Evolutionary conservation across 2,888 invertebrate species (phyloP).

Genomic region (Ectemnius cavifrons): DNA sequence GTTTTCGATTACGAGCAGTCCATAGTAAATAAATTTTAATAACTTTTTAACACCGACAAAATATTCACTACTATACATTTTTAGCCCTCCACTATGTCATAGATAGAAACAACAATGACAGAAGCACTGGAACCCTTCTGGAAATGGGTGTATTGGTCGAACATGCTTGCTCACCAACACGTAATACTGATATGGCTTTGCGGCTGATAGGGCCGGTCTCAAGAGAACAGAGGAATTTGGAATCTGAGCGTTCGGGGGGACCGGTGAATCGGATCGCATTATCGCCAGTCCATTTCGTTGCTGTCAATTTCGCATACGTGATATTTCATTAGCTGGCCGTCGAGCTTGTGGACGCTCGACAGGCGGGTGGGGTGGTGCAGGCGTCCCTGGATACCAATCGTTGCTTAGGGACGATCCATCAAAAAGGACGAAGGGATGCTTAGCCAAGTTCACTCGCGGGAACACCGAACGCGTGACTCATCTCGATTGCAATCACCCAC

Average conservation of each 20-base stretch:
- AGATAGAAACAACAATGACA: too few relatives aligned
- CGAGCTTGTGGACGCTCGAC: constrained; percentile 20
- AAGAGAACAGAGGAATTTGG: constrained; percentile 28
- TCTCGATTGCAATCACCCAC: constrained; percentile 17
- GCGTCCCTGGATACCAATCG: constrained; percentile 65
- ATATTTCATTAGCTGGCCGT: constrained; percentile 70
- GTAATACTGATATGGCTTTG: constrained; percentile 11
- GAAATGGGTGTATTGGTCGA: too few relatives aligned
- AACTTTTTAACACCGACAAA: too few relatives aligned
- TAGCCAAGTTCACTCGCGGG: constrained; percentile 44
- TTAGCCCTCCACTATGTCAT: too few relatives aligned
- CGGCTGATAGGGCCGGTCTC: constrained; percentile 25
- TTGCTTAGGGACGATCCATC: constrained; percentile 43
- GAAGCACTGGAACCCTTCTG: too few relatives aligned
- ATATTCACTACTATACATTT: too few relatives aligned
- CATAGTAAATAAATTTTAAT: too few relatives aligned
- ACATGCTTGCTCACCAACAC: too few relatives aligned
- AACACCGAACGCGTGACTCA: constrained; percentile 40
- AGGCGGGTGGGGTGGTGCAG: constrained; percentile 24
- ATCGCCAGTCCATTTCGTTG: constrained; percentile 61
- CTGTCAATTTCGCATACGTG: constrained; percentile 68
- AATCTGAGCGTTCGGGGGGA: constrained; percentile 10
- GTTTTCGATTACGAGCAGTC: too few relatives aligned
- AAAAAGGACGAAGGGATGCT: constrained; percentile 43
- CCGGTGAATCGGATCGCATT: constrained; percentile 26